Evolutionary conservation across 2,888 invertebrate species (phyloP).

Genomic region (Macrosoma leucophasiata): DNA sequence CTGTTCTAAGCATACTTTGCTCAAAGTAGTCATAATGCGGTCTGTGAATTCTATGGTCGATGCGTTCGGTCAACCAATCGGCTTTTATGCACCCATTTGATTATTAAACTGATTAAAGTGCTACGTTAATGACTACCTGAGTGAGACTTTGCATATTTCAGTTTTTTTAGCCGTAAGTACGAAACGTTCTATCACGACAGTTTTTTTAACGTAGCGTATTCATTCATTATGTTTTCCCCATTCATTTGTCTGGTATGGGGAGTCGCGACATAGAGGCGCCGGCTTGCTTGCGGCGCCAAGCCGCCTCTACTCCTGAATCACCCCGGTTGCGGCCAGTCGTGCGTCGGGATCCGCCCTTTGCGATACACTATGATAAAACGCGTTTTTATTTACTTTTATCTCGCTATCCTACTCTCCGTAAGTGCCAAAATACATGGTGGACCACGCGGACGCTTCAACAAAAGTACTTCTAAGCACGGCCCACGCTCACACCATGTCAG

Average conservation of each 20-base stretch:
- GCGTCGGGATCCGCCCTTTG: constrained; percentile 48
- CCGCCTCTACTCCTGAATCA: constrained; percentile 38
- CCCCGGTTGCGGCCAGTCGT: constrained; percentile 46
- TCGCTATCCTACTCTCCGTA: constrained; percentile 30
- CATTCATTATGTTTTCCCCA: constrained; percentile 21
- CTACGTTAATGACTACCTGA: no score
- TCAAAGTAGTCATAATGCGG: no score
- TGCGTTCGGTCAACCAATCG: no score
- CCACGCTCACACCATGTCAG: constrained; percentile 38
- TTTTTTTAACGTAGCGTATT: no score
- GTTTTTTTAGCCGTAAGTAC: no score
- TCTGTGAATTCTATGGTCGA: no score
- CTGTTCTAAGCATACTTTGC: no score
- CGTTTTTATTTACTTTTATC: constrained; percentile 31
- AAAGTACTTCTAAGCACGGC: constrained; percentile 21
- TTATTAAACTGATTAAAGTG: no score
- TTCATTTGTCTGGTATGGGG: constrained; percentile 28
- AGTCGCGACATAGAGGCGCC: constrained; percentile 57
- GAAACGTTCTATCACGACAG: no score
- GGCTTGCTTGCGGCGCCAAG: constrained; percentile 43
- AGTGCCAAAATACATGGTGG: constrained; percentile 47
- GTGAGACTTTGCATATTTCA: no score
- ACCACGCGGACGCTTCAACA: constrained; percentile 38
- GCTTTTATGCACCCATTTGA: no score
- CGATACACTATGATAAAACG: constrained; percentile 48